These are phyloP conservation scores for Marmota flaviventris DNA, from an alignment of 2,113 vertebrate species.

Conservation along the genomic window DNA sequence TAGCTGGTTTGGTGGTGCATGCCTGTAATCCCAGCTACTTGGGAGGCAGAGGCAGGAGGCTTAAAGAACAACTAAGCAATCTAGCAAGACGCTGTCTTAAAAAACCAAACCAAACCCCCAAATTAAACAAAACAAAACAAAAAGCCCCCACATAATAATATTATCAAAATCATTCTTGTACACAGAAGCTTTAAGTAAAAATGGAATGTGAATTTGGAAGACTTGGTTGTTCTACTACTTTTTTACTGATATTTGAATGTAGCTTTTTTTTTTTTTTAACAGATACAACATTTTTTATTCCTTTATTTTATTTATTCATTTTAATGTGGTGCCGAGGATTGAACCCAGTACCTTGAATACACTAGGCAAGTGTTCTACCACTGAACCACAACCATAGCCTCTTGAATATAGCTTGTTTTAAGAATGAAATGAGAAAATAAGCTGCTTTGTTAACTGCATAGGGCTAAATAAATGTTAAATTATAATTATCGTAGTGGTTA, in stretches of 20 bases:
- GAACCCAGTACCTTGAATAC: too few species aligned
- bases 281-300: too few species aligned
- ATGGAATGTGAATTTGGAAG: constrained; percentile 32
- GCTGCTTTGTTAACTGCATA: neutral
- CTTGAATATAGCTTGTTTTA: constrained; percentile 41
- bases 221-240: neutral
- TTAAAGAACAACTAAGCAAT: neutral
- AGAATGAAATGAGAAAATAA: constrained; percentile 50
- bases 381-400: too few species aligned
- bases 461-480: constrained; percentile 26
- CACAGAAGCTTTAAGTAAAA: neutral
- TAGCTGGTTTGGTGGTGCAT: neutral
- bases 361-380: too few species aligned
- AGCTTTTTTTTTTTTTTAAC: neutral
- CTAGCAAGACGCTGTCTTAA: neutral
- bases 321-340: too few species aligned
- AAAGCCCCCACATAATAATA: neutral
- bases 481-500: constrained; percentile 6
- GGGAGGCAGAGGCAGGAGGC: neutral
- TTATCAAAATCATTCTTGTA: neutral
- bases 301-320: too few species aligned
- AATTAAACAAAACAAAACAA: too few species aligned
- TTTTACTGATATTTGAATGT: constrained; percentile 44
- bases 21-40: neutral
- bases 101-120: neutral